Conservation (phyloP, 2,797 vertebrate genomes). For the Helarctos malayanus region DNA sequence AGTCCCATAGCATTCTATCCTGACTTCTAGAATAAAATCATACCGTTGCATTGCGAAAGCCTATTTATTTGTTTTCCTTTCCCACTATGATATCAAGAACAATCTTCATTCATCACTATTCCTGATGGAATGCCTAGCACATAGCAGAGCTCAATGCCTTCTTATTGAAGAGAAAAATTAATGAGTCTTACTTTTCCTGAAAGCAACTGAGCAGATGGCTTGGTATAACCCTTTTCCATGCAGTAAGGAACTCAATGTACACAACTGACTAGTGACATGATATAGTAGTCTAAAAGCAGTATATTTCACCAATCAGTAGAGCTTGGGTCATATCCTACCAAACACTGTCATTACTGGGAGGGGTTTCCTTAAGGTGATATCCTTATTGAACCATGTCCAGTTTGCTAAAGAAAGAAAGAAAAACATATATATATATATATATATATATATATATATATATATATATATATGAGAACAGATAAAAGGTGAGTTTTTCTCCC, state of each 20-base stretch:
- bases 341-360: not conserved
- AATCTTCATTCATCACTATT: not conserved
- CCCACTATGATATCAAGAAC: not conserved
- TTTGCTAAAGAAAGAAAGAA: not conserved
- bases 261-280: not conserved
- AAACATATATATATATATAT: not conserved
- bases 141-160: not conserved
- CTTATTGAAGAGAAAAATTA: constrained; percentile 59
- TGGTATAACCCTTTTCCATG: not conserved
- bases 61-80: constrained; percentile 19
- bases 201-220: not conserved
- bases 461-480: not conserved
- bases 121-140: not conserved
- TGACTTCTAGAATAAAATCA: not conserved
- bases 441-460: not conserved
- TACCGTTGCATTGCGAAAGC: not conserved
- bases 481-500: not conserved
- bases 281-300: not conserved
- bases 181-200: constrained; percentile 2
- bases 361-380: constrained; percentile 17
- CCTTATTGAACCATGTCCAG: not conserved
- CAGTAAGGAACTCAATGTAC: not conserved
- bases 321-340: not conserved
- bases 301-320: not conserved
- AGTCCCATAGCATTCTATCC: not conserved